A percentile compares a stretch with the other conserved stretches of the same genome.
phyloP scores from a whole-genome alignment of 2,797 vertebrate genomes.

The Euphonia xanthogaster region DNA sequence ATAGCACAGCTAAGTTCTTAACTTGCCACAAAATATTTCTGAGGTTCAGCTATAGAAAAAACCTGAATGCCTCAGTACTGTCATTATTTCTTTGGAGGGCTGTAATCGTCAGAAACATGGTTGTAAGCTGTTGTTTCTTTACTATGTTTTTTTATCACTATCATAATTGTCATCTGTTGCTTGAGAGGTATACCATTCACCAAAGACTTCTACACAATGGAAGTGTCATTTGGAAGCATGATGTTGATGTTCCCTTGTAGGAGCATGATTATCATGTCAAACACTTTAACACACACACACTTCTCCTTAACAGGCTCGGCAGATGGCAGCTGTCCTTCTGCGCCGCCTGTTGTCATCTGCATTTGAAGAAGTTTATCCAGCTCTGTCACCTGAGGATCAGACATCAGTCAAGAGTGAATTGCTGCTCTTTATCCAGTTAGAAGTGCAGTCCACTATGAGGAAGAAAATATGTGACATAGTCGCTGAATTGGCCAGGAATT shows the following conservation, averaged over 20 bases:
- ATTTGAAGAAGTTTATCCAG: constrained; percentile 95
- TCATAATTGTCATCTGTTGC: not conserved
- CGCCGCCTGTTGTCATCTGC: constrained; percentile 93
- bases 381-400: constrained; percentile 89
- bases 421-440: constrained; percentile 90
- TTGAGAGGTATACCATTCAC: not conserved
- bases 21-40: not conserved
- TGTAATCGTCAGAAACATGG: not conserved
- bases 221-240: not conserved
- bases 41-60: not conserved
- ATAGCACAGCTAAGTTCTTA: not conserved
- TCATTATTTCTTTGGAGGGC: not conserved
- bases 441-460: constrained; percentile 88
- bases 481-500: constrained; percentile 93
- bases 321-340: constrained; percentile 96
- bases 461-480: constrained; percentile 97
- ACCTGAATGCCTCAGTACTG: not conserved
- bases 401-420: constrained; percentile 91
- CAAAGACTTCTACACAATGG: not conserved
- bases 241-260: not conserved
- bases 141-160: not conserved
- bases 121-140: not conserved
- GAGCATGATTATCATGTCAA: not conserved
- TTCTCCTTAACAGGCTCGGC: constrained; percentile 83
- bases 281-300: not conserved